These are phyloP conservation scores for Anseranas semipalmata DNA, from an alignment of 2,113 vertebrate genomes.

Conservation along the genomic window DNA sequence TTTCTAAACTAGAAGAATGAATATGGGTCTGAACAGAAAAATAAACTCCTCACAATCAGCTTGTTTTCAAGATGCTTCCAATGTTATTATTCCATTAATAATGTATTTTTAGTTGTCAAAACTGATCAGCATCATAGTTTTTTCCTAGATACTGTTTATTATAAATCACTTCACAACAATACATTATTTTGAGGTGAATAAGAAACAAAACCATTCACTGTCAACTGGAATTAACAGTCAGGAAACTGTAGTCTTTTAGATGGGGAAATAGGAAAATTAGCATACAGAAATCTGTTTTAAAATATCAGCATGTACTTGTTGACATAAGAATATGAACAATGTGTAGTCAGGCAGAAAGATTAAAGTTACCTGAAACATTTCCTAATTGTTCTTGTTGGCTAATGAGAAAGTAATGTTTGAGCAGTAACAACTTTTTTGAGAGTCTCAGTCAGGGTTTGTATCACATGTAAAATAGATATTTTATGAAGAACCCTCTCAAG, in stretches of 20 bases:
- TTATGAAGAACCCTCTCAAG: background rate
- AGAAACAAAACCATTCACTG: constrained; percentile 71
- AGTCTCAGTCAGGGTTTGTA: background rate
- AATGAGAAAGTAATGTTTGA: constrained; percentile 62
- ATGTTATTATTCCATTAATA: constrained; percentile 81
- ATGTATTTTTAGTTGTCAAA: constrained; percentile 80
- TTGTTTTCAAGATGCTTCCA: constrained; percentile 71
- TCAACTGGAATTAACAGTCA: constrained; percentile 70
- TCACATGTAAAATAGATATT: constrained; percentile 17
- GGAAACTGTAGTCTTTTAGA: constrained; percentile 57
- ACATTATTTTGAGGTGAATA: constrained; percentile 75
- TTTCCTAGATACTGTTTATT: constrained; percentile 72
- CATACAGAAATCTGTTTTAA: constrained; percentile 65
- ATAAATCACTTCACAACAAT: constrained; percentile 75
- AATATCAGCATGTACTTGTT: constrained; percentile 49
- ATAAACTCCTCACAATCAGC: constrained; percentile 56
- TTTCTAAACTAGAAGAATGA: constrained; percentile 56
- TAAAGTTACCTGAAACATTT: constrained; percentile 67
- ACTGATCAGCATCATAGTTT: constrained; percentile 71
- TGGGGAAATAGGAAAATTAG: constrained; percentile 62
- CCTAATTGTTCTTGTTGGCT: constrained; percentile 68
- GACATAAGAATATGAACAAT: constrained; percentile 61
- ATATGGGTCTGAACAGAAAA: constrained; percentile 42
- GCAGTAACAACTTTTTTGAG: background rate
- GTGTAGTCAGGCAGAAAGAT: constrained; percentile 57